Percentiles rank a stretch among this genome's conserved stretches.
phyloP scores from a whole-genome alignment of 2,888 invertebrate genomes.

The Salpingus planirostris region DNA sequence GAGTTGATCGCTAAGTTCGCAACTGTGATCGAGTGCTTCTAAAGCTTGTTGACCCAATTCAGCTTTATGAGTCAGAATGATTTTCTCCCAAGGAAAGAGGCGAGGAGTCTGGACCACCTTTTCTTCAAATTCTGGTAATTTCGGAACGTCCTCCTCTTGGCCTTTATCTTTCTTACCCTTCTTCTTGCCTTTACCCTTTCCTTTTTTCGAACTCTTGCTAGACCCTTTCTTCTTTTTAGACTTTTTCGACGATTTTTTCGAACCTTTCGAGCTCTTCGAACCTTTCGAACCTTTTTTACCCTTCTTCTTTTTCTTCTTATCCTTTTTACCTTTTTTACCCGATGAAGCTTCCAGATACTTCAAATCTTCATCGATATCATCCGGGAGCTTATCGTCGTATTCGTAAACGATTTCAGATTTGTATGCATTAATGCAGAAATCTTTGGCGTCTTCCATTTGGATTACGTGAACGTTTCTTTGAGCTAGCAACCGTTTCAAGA shows the following conservation, averaged over 20 bases:
- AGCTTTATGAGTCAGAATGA: constrained; percentile 44
- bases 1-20: constrained; percentile 44
- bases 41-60: constrained; percentile 49
- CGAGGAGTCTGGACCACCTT: constrained; percentile 55
- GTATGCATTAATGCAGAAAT: constrained; percentile 48
- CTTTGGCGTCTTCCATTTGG: constrained; percentile 42
- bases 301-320: constrained; percentile 35
- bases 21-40: constrained; percentile 47
- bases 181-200: constrained; percentile 18
- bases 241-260: constrained; percentile 37
- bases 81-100: constrained; percentile 49
- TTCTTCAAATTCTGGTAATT: constrained; percentile 10
- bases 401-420: constrained; percentile 46
- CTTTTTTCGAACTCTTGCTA: constrained; percentile 28
- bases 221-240: constrained; percentile 37
- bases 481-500: constrained; percentile 29
- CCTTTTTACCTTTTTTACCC: constrained; percentile 38
- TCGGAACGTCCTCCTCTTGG: constrained; percentile 1
- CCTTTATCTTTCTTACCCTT: constrained; percentile 1
- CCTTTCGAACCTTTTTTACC: constrained; percentile 19
- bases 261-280: constrained; percentile 1
- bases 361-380: constrained; percentile 20
- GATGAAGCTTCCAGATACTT: constrained; percentile 24
- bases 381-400: constrained; percentile 42
- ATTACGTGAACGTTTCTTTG: constrained; percentile 28